Conservation (phyloP, 2,888 invertebrate genomes). For the Pseudococcus jackbeardsleyi region DNA sequence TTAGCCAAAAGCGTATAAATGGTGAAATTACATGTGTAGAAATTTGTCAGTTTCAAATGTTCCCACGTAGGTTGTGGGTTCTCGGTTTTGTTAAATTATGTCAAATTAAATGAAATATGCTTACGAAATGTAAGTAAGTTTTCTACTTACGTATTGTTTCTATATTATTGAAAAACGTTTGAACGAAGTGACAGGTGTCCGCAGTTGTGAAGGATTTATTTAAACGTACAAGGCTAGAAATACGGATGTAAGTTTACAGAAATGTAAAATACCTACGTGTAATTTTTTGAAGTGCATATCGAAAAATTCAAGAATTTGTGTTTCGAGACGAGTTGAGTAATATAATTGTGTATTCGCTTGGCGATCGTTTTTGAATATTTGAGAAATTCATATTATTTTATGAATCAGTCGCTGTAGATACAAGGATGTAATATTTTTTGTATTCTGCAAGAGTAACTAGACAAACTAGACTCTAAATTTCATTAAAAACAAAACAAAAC, state of each 20-base stretch:
- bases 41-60: neutral
- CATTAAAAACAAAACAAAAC: no score
- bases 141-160: neutral
- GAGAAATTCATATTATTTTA: no score
- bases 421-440: no score
- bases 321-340: no score
- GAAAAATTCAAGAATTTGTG: neutral
- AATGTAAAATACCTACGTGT: neutral
- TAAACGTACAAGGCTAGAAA: neutral
- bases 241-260: neutral
- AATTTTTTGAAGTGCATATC: neutral
- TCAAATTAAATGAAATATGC: neutral
- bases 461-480: no score
- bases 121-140: neutral
- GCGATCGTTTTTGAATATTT: no score
- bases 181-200: neutral
- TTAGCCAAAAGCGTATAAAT: neutral
- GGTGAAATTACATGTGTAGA: neutral
- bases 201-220: neutral
- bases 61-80: no score
- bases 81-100: neutral
- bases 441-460: no score
- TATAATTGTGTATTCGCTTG: no score
- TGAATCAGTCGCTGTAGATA: no score
- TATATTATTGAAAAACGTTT: slow-evolving; percentile 17